A percentile compares a stretch with the other conserved stretches of the same genome.
Conservation (phyloP, 2,888 invertebrate genomes). For the Eumacrocentrus americanus region DNA sequence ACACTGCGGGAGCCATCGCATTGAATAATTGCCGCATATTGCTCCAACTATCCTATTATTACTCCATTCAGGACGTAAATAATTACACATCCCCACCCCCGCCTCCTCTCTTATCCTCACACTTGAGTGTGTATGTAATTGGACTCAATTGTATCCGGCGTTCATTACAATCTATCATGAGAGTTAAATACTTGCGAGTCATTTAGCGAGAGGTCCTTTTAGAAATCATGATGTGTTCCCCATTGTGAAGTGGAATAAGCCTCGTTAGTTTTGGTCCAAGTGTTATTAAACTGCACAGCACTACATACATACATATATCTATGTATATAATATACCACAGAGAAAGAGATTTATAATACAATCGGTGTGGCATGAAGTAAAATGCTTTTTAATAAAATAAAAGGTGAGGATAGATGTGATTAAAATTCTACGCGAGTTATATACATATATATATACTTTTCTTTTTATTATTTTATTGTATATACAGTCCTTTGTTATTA, state of each 20-base stretch:
- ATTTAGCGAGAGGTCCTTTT: conserved; percentile 20
- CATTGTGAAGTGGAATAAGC: not conserved
- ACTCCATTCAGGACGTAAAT: conserved; percentile 25
- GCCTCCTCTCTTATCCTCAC: not conserved
- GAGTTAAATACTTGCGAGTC: conserved; percentile 22
- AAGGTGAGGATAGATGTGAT: not conserved
- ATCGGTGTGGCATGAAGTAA: too few relatives aligned
- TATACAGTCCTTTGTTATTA: conserved; percentile 32
- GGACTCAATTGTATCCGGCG: conserved; percentile 24
- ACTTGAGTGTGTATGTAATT: conserved; percentile 8
- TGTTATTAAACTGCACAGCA: not conserved
- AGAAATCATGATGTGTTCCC: conserved; percentile 4
- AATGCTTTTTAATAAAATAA: too few relatives aligned
- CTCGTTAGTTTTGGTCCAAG: conserved; percentile 16
- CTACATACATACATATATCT: not conserved
- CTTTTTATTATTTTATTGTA: not conserved
- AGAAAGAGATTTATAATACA: too few relatives aligned
- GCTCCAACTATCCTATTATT: conserved; percentile 17
- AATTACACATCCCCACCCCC: conserved; percentile 15
- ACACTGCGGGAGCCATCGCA: conserved; percentile 6
- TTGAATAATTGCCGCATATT: conserved; percentile 15
- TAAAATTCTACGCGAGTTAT: not conserved
- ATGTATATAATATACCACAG: too few relatives aligned
- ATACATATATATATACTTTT: conserved; percentile 3
- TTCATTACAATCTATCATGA: conserved; percentile 25